Evolutionary conservation across 2,888 invertebrate species (phyloP), one percentile per base, ranked within the genome.

Genomic region (Aphrophora alni): DNA sequence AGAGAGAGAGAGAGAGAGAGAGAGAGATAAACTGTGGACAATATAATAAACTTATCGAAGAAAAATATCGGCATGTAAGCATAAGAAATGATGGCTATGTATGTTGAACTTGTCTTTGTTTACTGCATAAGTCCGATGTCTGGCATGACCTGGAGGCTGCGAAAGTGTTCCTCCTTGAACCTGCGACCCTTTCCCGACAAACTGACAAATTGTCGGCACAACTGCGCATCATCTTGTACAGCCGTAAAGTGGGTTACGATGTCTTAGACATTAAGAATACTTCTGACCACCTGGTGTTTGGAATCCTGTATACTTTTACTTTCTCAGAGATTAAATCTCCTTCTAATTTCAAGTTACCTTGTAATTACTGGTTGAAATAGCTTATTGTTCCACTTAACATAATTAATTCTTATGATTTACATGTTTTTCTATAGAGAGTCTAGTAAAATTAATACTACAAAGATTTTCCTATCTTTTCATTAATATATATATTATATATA

Each of bases 121-220:
- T n/a, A 21, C 14, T 59, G 59, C 21, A 14, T 21, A 21, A 44
- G 44, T 14, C 17, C 17, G 44, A 14, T 12, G 59, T 59, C 59
- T n/a, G 59, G 8, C 21, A 4, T 59, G 59, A 59, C 59, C 59
- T 21, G 59, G 59, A 59, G 59, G 59, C 14, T 21, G n/a, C 21
- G 21, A n/a, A 59, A 59, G 21, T 59, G 59, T 21, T 59, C 59
- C 59, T 59, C 59, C 59, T 59, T 59, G 59, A 59, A 59, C 59
- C 59, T 59, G 59, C 59, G 59, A 59, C 59, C 59, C 59, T 59
- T 59, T 59, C 59, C 59, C 59, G 59, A n/a, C 59, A 59, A 59
- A 59, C 59, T 59, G 7, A 59, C 21, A 21, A 59, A 44, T 44
- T 44, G 44, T 5, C 44, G 44, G 44, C 44, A 59, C 59, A 21